Percentiles rank a stretch among this genome's conserved stretches.
Evolutionary conservation across 2,888 invertebrate genomes (phyloP).

Genomic region (Rhorus exstirpatorius): DNA sequence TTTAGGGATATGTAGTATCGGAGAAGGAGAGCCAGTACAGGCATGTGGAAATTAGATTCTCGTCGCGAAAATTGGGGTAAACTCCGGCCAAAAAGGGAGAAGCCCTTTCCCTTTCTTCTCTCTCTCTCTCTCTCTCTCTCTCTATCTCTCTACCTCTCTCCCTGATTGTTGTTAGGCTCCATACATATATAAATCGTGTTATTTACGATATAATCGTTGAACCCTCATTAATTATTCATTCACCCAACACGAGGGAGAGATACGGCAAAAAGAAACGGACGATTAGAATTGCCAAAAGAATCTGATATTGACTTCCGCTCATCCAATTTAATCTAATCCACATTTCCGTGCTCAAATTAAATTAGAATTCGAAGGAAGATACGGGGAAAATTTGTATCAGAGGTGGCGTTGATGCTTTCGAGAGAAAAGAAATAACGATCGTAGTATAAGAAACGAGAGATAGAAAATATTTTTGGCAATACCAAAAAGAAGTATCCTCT

Average conservation of each 20-base stretch:
- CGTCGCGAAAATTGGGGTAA: conserved; percentile 78
- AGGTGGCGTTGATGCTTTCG: neutral
- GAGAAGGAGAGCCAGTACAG: no score
- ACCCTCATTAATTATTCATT: conserved; percentile 67
- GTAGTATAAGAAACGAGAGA: neutral
- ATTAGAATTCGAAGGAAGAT: conserved; percentile 10
- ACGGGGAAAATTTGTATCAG: neutral
- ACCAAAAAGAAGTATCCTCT: neutral
- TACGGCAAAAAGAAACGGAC: conserved; percentile 11
- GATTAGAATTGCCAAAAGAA: conserved; percentile 30
- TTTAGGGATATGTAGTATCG: neutral
- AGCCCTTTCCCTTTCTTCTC: conserved; percentile 14
- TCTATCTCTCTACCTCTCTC: neutral
- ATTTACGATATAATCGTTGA: conserved; percentile 62
- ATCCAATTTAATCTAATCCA: conserved; percentile 42
- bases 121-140: neutral
- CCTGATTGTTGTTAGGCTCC: conserved; percentile 10
- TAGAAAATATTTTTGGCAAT: neutral
- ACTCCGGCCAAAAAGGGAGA: conserved; percentile 72
- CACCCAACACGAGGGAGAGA: neutral
- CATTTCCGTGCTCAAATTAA: conserved; percentile 39
- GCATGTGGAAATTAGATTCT: conserved; percentile 78
- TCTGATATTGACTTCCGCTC: conserved; percentile 27
- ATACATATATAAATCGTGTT: conserved; percentile 39
- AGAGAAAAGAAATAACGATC: neutral